phyloP scores from a whole-genome alignment of 2,888 invertebrate species.

The Apamea epomidion region DNA sequence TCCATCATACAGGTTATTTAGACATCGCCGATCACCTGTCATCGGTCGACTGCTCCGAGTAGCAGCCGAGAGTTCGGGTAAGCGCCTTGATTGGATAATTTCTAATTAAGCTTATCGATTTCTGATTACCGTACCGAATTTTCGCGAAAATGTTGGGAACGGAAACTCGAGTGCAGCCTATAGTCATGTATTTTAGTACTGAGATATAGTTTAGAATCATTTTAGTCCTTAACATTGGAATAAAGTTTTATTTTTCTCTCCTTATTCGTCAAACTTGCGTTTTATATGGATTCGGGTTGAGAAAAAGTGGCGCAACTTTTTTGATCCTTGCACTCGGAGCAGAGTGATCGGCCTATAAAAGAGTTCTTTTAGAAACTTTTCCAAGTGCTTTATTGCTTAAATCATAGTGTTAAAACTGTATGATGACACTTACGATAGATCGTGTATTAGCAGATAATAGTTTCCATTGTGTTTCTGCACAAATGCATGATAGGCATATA shows the following conservation, averaged over 20 bases:
- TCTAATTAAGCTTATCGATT: constrained; percentile 43
- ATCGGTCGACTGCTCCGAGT: constrained; percentile 42
- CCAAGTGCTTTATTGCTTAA: neutral
- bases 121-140: constrained; percentile 26
- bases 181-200: neutral
- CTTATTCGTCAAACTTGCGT: neutral
- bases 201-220: neutral
- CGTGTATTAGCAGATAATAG: neutral
- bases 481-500: neutral
- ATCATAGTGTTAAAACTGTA: neutral
- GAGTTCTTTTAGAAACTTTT: neutral
- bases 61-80: constrained; percentile 26
- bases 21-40: constrained; percentile 59
- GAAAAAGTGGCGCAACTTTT: neutral
- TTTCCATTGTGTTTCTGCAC: neutral
- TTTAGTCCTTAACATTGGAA: neutral
- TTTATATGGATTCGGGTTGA: neutral
- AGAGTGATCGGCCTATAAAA: neutral
- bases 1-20: constrained; percentile 74
- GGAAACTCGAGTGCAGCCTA: constrained; percentile 7
- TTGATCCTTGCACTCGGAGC: neutral
- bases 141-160: constrained; percentile 2
- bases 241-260: neutral
- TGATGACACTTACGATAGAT: neutral
- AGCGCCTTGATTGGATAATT: constrained; percentile 43